These are phyloP conservation scores for Torymus texanus DNA, from an alignment of 2,888 invertebrate genomes.

Conservation along the genomic window DNA sequence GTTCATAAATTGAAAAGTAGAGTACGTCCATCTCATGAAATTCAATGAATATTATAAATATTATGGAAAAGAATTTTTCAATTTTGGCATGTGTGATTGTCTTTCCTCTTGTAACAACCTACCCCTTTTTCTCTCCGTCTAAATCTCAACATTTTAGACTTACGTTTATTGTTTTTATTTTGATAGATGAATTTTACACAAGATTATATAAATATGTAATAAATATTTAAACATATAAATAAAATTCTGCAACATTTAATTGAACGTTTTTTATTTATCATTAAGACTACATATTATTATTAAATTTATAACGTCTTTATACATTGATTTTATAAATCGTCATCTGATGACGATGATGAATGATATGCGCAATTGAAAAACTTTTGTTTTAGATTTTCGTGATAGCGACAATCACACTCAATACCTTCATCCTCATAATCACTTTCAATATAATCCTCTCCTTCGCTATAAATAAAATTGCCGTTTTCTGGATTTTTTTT, in stretches of 20 bases:
- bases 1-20: conserved; percentile 32
- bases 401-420: conserved; percentile 43
- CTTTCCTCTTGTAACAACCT: conserved; percentile 43
- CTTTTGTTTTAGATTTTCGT: conserved; percentile 20
- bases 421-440: background rate
- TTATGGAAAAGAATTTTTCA: conserved; percentile 51
- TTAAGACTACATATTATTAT: background rate
- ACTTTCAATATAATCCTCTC: conserved; percentile 20
- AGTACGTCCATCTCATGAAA: conserved; percentile 46
- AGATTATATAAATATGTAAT: conserved; percentile 72
- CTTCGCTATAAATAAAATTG: conserved; percentile 10
- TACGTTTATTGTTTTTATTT: conserved; percentile 72
- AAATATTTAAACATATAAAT: conserved; percentile 70
- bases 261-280: conserved; percentile 53
- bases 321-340: background rate
- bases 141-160: conserved; percentile 64
- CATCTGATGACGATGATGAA: conserved; percentile 22
- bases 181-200: conserved; percentile 72
- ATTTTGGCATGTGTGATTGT: conserved; percentile 54
- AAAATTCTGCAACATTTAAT: conserved; percentile 69
- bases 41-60: conserved; percentile 44
- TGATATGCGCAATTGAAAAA: conserved; percentile 31
- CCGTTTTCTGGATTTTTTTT: conserved; percentile 20
- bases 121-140: conserved; percentile 57
- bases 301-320: background rate